These are phyloP conservation scores for Oreonectes daqikongensis DNA, from an alignment of 2,797 vertebrate species.

Conservation along the genomic window DNA sequence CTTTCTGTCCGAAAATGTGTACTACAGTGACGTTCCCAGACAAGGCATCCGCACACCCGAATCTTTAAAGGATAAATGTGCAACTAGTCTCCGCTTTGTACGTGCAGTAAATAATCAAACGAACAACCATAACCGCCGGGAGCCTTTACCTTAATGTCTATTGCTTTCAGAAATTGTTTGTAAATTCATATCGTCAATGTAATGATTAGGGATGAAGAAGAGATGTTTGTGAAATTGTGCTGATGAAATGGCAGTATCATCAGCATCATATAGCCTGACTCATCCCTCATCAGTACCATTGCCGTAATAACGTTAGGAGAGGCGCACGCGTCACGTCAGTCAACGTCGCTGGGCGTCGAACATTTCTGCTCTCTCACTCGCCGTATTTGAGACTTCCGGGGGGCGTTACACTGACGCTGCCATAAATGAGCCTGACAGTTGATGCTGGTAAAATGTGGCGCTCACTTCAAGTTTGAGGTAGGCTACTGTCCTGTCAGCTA, in stretches of 20 bases:
- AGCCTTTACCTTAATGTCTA: background rate
- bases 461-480: background rate
- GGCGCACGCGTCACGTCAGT: conserved; percentile 51
- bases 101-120: conserved; percentile 1
- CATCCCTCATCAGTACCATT: conserved; percentile 86
- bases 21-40: conserved; percentile 23
- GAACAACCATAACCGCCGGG: conserved; percentile 15
- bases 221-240: conserved; percentile 66
- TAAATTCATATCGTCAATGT: conserved; percentile 16
- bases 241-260: conserved; percentile 92
- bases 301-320: conserved; percentile 75
- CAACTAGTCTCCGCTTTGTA: conserved; percentile 50
- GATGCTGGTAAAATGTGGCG: background rate
- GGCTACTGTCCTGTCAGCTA: background rate
- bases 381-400: background rate
- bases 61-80: conserved; percentile 39
- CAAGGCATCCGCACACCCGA: conserved; percentile 40
- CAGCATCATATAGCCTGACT: conserved; percentile 91
- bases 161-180: conserved; percentile 5
- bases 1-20: conserved; percentile 41
- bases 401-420: background rate
- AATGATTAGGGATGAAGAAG: conserved; percentile 63
- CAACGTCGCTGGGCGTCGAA: background rate
- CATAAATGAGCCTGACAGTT: background rate
- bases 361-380: background rate